These are phyloP conservation scores for Anolis sagrei DNA, from an alignment of 2,113 vertebrate genomes.

Conservation along the genomic window DNA sequence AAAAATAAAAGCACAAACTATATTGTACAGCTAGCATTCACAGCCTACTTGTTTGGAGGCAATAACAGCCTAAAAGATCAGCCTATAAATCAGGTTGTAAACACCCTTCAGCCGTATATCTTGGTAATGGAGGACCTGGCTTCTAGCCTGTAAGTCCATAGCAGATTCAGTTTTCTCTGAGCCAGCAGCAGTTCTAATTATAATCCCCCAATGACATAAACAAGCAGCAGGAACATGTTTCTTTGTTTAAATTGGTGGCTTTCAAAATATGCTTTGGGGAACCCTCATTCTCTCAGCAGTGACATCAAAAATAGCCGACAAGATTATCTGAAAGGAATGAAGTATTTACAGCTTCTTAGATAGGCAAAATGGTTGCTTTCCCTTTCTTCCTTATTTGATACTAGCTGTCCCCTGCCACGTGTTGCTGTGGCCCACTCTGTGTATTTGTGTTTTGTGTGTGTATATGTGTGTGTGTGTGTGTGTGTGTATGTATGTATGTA, in stretches of 20 bases:
- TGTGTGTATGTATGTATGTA: too few relatives aligned
- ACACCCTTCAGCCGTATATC: background rate
- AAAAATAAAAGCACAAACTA: background rate
- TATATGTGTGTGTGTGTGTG: too few relatives aligned
- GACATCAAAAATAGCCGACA: too few relatives aligned
- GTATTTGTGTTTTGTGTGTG: too few relatives aligned
- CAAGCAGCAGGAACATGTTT: background rate
- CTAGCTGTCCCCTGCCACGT: too few relatives aligned
- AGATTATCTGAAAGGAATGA: background rate
- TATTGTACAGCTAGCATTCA: background rate
- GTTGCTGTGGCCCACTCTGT: too few relatives aligned
- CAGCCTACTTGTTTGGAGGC: background rate
- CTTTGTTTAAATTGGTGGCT: background rate
- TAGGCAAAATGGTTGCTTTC: background rate
- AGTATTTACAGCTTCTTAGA: too few relatives aligned
- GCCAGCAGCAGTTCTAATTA: background rate
- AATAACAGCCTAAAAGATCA: background rate
- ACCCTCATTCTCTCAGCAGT: background rate
- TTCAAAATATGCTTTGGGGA: background rate
- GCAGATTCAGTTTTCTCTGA: background rate
- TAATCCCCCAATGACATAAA: background rate
- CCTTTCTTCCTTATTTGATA: background rate
- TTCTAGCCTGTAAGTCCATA: background rate
- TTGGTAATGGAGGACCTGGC: slow-evolving; percentile 1
- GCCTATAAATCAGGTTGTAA: background rate